Evolutionary conservation across 2,797 vertebrate genomes (phyloP).

Genomic region (Epinephelus malabaricus): DNA sequence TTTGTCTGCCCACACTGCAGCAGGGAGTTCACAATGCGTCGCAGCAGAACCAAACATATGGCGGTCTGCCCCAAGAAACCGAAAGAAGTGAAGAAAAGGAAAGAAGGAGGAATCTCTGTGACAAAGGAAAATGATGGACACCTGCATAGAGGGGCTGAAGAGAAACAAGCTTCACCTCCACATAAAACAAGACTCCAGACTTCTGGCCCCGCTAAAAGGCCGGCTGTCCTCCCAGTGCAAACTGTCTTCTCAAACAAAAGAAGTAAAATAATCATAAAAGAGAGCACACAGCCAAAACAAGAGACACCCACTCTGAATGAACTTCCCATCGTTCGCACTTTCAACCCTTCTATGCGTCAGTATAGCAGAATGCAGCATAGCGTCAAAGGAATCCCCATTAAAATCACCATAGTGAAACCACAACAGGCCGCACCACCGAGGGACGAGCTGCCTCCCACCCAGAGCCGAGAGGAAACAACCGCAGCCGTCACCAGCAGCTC

Average conservation of each 20-base stretch:
- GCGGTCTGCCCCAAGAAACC: conserved; percentile 96
- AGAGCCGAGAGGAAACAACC: conserved; percentile 84
- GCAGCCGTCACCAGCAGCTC: conserved; percentile 87
- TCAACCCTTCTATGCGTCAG: conserved; percentile 88
- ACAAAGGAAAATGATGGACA: conserved; percentile 87
- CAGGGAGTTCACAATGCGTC: conserved; percentile 94
- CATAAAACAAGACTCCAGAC: conserved; percentile 87
- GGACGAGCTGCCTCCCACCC: conserved; percentile 82
- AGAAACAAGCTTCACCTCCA: conserved; percentile 86
- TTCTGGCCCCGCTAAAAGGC: conserved; percentile 75
- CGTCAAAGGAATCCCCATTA: conserved; percentile 78
- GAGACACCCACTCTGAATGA: conserved; percentile 69
- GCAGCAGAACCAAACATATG: conserved; percentile 96
- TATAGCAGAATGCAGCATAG: conserved; percentile 87
- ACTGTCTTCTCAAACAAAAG: conserved; percentile 84
- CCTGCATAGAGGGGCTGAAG: conserved; percentile 86
- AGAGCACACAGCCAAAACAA: conserved; percentile 71
- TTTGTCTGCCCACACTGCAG: conserved; percentile 95
- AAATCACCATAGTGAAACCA: conserved; percentile 83
- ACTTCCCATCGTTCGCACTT: conserved; percentile 80
- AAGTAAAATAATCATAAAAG: conserved; percentile 83
- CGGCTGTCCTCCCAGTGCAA: conserved; percentile 77
- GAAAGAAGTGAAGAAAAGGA: conserved; percentile 87
- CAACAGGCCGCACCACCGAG: conserved; percentile 68
- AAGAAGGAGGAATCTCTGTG: conserved; percentile 84